Percentiles rank a stretch among this genome's conserved stretches.
phyloP scores from a whole-genome alignment of 2,888 invertebrate species.

The Elysia crispata region DNA sequence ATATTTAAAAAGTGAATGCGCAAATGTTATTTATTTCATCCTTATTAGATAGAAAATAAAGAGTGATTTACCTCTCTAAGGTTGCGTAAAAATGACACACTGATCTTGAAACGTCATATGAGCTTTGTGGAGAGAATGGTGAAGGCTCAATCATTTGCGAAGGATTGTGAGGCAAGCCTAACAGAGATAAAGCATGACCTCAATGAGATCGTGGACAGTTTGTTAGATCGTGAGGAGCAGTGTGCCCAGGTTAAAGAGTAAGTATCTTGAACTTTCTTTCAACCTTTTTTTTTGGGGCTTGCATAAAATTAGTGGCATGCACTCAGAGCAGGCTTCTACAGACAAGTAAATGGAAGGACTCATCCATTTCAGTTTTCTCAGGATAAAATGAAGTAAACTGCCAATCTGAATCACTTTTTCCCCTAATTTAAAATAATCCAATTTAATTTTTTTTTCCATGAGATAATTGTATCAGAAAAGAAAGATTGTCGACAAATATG shows the following conservation, averaged over 20 bases:
- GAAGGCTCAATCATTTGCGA: background rate
- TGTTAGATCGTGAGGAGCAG: slow-evolving; percentile 35
- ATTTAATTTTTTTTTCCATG: too few relatives aligned
- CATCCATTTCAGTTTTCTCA: too few relatives aligned
- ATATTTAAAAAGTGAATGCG: too few relatives aligned
- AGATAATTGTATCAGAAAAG: too few relatives aligned
- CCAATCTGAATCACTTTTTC: too few relatives aligned
- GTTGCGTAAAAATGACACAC: background rate
- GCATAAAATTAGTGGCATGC: background rate
- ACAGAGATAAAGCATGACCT: background rate
- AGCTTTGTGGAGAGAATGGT: background rate
- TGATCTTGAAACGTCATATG: background rate
- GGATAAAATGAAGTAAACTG: too few relatives aligned
- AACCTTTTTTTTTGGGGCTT: slow-evolving; percentile 2
- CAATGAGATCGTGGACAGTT: background rate
- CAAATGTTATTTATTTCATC: too few relatives aligned
- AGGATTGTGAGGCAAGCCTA: background rate
- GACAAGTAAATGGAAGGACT: too few relatives aligned
- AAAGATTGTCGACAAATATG: too few relatives aligned
- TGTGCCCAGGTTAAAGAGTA: slow-evolving; percentile 34
- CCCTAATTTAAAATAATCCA: too few relatives aligned
- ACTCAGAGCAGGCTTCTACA: background rate
- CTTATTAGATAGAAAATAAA: background rate
- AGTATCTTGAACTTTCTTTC: background rate
- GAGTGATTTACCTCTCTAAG: background rate